Percentiles rank a stretch among this genome's conserved stretches.
These are phyloP conservation scores for Parnassius apollo DNA, from an alignment of 2,888 invertebrate species.

Conservation along the genomic window DNA sequence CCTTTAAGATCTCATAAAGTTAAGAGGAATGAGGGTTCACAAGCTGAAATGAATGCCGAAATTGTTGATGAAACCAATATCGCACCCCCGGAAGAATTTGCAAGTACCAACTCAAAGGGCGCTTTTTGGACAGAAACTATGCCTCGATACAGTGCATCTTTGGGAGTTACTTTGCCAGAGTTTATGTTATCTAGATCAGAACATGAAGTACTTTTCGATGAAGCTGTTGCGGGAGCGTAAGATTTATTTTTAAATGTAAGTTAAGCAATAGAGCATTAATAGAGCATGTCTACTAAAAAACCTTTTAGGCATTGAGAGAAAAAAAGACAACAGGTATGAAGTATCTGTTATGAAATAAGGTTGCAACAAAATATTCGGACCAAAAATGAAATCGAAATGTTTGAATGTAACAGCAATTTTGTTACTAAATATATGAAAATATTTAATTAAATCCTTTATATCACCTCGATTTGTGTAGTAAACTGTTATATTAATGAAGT, in stretches of 20 bases:
- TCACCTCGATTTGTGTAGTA: not conserved
- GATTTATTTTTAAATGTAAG: slow-evolving; percentile 49
- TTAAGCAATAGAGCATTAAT: slow-evolving; percentile 59
- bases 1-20: slow-evolving; percentile 43
- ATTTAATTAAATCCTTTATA: not conserved
- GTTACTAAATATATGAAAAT: not conserved
- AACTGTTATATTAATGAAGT: slow-evolving; percentile 16
- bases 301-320: slow-evolving; percentile 15
- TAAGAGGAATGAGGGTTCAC: slow-evolving; percentile 61
- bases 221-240: slow-evolving; percentile 72
- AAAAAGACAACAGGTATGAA: slow-evolving; percentile 51
- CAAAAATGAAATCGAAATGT: not conserved
- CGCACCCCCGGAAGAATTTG: slow-evolving; percentile 75
- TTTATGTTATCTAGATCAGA: slow-evolving; percentile 86
- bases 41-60: slow-evolving; percentile 53
- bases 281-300: slow-evolving; percentile 70
- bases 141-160: slow-evolving; percentile 82
- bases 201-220: slow-evolving; percentile 85
- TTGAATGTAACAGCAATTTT: not conserved
- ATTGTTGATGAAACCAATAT: slow-evolving; percentile 63
- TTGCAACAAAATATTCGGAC: slow-evolving; percentile 53
- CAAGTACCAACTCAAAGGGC: slow-evolving; percentile 79
- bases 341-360: slow-evolving; percentile 66
- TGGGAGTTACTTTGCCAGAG: slow-evolving; percentile 84
- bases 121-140: slow-evolving; percentile 85